A percentile compares a stretch with the other conserved stretches of the same genome.
Conservation (phyloP, 2,113 vertebrate species). For the Thermophis baileyi region DNA sequence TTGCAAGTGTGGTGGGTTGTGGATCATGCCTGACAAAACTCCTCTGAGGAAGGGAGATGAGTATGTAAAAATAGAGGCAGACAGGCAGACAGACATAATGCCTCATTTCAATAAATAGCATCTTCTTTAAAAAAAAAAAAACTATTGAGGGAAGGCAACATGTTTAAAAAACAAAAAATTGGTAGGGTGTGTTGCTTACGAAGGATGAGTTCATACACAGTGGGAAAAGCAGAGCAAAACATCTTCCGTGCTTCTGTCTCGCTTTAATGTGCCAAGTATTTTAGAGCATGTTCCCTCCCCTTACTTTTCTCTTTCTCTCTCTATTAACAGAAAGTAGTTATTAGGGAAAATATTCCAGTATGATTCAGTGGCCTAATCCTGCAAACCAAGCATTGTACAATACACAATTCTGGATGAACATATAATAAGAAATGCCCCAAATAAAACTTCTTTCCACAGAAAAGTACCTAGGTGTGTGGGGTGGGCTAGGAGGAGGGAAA, state of each 20-base stretch:
- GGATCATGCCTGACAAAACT: not conserved
- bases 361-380: conserved; percentile 61
- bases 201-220: conserved; percentile 47
- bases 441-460: not conserved
- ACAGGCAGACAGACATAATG: not conserved
- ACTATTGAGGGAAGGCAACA: not conserved
- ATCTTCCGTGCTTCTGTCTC: conserved; percentile 55
- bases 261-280: conserved; percentile 33
- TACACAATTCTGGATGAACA: conserved; percentile 35
- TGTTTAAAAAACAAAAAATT: conserved; percentile 32
- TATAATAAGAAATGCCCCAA: conserved; percentile 32
- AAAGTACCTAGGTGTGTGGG: not conserved
- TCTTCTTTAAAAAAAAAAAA: not conserved
- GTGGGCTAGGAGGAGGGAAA: not conserved
- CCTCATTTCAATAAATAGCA: not conserved
- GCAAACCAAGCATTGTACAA: conserved; percentile 44
- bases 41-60: not conserved
- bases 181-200: conserved; percentile 28
- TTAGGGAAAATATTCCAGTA: conserved; percentile 58
- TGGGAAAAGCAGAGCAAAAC: conserved; percentile 47
- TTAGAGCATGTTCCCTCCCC: conserved; percentile 39
- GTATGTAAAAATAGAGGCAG: not conserved
- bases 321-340: conserved; percentile 63
- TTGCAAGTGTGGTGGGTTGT: not conserved
- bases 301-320: conserved; percentile 47